Evolutionary conservation across 2,113 vertebrate species (phyloP), one percentile per base, ranked within the genome.

Genomic region (Nematolebias whitei): DNA sequence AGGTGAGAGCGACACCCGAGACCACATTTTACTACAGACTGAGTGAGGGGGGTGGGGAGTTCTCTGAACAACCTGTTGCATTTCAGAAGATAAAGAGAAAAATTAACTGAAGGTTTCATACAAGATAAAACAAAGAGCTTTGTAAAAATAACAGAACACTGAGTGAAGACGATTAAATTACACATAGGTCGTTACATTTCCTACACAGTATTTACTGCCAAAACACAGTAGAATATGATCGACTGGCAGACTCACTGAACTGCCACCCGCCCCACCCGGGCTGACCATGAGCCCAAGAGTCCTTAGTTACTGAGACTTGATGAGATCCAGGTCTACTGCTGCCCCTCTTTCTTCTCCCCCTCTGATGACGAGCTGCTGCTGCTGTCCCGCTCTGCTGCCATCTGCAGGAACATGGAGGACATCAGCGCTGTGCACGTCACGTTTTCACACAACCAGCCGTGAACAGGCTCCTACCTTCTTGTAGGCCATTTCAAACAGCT

Each of bases 401-500:
- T 99, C 98, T 99, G 86, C 50, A 79, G 89, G 82, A 44, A 38
- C 45, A 50, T 0, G 35, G n/a, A 55, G 26, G 26, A 20, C 13
- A 38, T 66, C 51, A 52, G 12, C 1, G 5, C 13, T 11, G 1
- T 7, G 18, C 38, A 18, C 23, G 8, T 1, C 2, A 22, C 3
- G 15, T 10, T 8, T 26, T 16, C 18, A 35, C 7, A n/a, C 15
- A 40, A 19, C 29, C 16, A 24, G n/a, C n/a, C 29, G 2, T 10
- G 23, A 32, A n/a, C 26, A 1, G 12, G 22, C 20, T 26, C 87
- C 39, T 82, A 97, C 98, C 96, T 99, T 99, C 91, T 98, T 99
- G 89, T 99, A 99, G 22, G 98, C 98, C 93, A 98, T 95, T 81
- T 99, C 98, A 8, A 99, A 99, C 62, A 99, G 96, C n/a, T 99